Percentiles rank a stretch among this genome's conserved stretches.
These are phyloP conservation scores for Yponomeuta malinellus DNA, from an alignment of 2,888 invertebrate species.

Conservation along the genomic window DNA sequence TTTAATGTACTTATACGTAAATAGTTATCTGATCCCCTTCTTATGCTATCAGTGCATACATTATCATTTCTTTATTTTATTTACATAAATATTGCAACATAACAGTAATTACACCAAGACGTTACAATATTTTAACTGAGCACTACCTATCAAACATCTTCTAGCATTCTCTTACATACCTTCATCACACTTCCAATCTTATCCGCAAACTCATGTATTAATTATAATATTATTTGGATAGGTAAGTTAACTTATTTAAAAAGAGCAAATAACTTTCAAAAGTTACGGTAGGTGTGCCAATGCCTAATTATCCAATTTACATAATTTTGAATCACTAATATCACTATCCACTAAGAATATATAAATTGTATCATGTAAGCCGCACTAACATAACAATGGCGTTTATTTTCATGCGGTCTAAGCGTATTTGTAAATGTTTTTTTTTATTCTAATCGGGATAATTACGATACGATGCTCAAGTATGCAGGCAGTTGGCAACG, in stretches of 20 bases:
- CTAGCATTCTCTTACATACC: too few species aligned
- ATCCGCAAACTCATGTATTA: too few species aligned
- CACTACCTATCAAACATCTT: too few species aligned
- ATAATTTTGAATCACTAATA: background rate
- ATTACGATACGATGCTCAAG: background rate
- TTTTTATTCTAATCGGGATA: background rate
- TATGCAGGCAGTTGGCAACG: background rate
- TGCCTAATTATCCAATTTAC: background rate
- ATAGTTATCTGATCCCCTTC: too few species aligned
- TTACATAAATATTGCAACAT: too few species aligned
- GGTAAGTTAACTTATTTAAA: background rate
- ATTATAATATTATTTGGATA: background rate
- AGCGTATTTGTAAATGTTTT: background rate
- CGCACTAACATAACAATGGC: conserved; percentile 1
- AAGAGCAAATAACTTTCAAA: background rate
- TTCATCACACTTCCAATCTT: too few species aligned
- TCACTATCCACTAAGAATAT: background rate
- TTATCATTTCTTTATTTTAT: background rate
- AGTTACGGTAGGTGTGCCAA: background rate
- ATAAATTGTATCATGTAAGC: background rate
- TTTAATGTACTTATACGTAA: too few species aligned
- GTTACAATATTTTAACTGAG: too few species aligned
- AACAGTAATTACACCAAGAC: too few species aligned
- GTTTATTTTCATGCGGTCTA: conserved; percentile 6
- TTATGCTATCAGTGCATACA: too few species aligned